A percentile compares a stretch with the other conserved stretches of the same genome.
These are phyloP conservation scores for Ceratoteleas bidentatus DNA, from an alignment of 1,140 invertebrate species.

Conservation along the genomic window DNA sequence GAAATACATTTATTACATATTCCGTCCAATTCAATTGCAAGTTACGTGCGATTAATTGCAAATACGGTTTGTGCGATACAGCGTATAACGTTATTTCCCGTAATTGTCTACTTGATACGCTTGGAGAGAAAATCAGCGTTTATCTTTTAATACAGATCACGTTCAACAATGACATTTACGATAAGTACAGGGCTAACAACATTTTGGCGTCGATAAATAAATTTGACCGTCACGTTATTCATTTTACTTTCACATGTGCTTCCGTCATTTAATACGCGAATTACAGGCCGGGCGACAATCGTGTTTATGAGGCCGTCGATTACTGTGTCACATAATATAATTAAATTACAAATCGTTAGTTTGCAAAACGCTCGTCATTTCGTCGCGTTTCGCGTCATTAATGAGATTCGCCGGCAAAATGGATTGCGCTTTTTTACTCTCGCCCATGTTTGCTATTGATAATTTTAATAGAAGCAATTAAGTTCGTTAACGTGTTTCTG, in stretches of 20 bases:
- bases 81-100: slow-evolving; percentile 19
- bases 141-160: slow-evolving; percentile 50
- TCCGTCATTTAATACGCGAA: slow-evolving; percentile 30
- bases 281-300: slow-evolving; percentile 10
- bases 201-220: slow-evolving; percentile 43
- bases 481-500: background rate
- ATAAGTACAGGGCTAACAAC: slow-evolving; percentile 28
- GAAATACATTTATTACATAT: slow-evolving; percentile 28
- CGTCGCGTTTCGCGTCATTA: slow-evolving; percentile 2
- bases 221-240: slow-evolving; percentile 36
- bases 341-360: slow-evolving; percentile 29
- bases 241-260: slow-evolving; percentile 23
- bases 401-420: background rate
- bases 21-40: slow-evolving; percentile 25
- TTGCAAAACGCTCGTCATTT: slow-evolving; percentile 10
- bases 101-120: slow-evolving; percentile 47
- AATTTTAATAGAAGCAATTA: background rate
- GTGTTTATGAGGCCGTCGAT: slow-evolving; percentile 17
- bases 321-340: slow-evolving; percentile 17
- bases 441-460: no score
- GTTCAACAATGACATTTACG: slow-evolving; percentile 37
- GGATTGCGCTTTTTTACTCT: background rate
- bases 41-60: slow-evolving; percentile 27
- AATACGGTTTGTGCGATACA: slow-evolving; percentile 18
- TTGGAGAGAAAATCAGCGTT: slow-evolving; percentile 39